These are phyloP conservation scores for Propithecus deckenii DNA, from an alignment of 2,797 vertebrate genomes.

Conservation along the genomic window DNA sequence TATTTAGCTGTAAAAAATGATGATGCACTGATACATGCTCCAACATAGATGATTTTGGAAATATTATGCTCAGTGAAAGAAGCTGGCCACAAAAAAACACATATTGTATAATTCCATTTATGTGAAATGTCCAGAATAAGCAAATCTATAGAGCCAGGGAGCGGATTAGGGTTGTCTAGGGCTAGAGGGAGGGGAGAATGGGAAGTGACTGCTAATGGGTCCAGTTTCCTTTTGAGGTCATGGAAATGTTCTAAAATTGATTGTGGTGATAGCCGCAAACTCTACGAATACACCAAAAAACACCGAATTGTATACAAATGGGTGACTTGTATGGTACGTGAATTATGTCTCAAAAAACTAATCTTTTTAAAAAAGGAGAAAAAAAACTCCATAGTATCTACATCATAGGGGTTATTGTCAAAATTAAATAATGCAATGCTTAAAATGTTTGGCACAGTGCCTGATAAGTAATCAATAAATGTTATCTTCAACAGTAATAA, in stretches of 20 bases:
- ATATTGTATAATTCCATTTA: not conserved
- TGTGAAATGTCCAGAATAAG: not conserved
- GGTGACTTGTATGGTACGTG: not conserved
- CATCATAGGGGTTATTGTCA: not conserved
- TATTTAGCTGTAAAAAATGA: not conserved
- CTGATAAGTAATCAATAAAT: not conserved
- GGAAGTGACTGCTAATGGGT: not conserved
- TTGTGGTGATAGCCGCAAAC: not conserved
- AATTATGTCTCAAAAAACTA: not conserved
- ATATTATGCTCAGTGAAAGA: not conserved
- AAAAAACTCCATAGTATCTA: not conserved
- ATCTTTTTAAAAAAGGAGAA: not conserved
- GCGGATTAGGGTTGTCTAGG: not conserved
- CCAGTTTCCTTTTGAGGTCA: not conserved
- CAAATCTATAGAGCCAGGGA: not conserved
- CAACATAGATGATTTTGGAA: not conserved
- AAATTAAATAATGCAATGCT: not conserved
- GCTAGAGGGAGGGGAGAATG: not conserved
- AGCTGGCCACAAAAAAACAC: not conserved
- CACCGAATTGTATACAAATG: not conserved
- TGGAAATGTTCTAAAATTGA: not conserved
- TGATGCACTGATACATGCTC: not conserved
- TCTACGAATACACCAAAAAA: not conserved
- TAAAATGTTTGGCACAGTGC: not conserved
- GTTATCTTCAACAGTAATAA: not conserved